Base-by-base conservation (phyloP, 2,797 vertebrate species). In the Momotus momota region DNA sequence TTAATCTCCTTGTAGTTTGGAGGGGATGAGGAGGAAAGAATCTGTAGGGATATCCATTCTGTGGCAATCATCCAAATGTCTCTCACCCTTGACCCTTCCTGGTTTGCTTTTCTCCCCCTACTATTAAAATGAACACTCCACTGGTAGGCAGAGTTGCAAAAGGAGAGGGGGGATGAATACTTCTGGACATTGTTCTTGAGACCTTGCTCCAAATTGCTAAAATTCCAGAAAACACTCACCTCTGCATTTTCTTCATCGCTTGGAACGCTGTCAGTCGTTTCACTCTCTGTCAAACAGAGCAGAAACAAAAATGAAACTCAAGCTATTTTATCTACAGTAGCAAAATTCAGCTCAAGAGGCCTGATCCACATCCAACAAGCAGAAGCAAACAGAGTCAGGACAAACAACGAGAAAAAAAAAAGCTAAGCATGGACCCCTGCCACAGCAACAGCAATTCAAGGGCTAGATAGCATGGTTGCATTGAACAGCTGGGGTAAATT, bases 221-320 rank as follows among this genome's bases (percentile, higher is more conserved):
- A 79, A 60, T 64, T 64, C 21, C 43, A 88, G 22, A n/a, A 74
- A 77, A 43, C 89, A 94, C 99, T 99, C 97, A 99, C 98, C 98
- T 97, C 98, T 14, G 98, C 96, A 48, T 97, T 98, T 97, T 99
- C 99, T 91, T 99, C 99, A 73, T 99, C 99, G 0, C 99, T 99
- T 93, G 98, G 98, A 86, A 99, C 97, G 2, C 98, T 99, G 88
- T 99, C 99, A 9, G 99, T 99, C 3, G 99, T 99, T 98, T 99
- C 99, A 29, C 99, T 99, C 97, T 99, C 99, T 99, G 98, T 89
- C 86, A 85, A 96, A 54, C 55, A 96, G 78, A 97, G 94, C 26
- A 84, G 78, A 90, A 92, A 73, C 89, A 97, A 93, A 96, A 97
- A 86, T 85, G 46, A 96, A 96, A 92, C 54, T 86, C 43, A 3